These are phyloP conservation scores for Drosophila sp. DNA, from an alignment of 1,140 invertebrate species.

Conservation along the genomic window DNA sequence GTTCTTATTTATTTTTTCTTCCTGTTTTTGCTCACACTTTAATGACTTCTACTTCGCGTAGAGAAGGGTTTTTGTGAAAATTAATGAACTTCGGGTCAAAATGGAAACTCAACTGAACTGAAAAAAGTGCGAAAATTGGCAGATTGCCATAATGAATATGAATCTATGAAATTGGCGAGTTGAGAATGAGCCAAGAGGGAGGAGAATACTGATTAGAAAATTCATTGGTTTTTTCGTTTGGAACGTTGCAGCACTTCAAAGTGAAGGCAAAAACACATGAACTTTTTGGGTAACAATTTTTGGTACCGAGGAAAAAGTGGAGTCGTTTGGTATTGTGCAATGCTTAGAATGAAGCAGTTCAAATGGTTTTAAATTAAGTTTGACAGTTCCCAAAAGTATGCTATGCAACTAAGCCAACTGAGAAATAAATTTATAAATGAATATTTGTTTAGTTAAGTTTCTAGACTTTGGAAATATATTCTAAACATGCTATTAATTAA, in stretches of 20 bases:
- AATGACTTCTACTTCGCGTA: constrained; percentile 13
- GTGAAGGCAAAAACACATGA: neutral
- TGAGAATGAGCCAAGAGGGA: neutral
- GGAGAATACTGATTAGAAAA: neutral
- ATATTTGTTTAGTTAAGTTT: too few species aligned
- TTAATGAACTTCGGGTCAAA: constrained; percentile 14
- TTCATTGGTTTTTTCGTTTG: neutral
- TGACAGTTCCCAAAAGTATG: too few species aligned
- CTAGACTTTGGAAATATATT: too few species aligned
- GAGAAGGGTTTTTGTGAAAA: constrained; percentile 14
- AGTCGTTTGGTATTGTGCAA: too few species aligned
- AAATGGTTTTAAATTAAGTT: too few species aligned
- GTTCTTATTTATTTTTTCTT: neutral
- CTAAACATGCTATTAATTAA: too few species aligned
- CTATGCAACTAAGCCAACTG: too few species aligned
- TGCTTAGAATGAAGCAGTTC: too few species aligned
- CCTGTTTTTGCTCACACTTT: neutral
- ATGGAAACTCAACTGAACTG: neutral
- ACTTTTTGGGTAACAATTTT: too few species aligned
- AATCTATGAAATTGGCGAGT: constrained; percentile 14
- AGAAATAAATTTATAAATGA: too few species aligned
- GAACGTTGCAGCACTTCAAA: neutral
- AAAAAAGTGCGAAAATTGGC: constrained; percentile 34
- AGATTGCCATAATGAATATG: constrained; percentile 44
- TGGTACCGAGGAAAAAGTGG: too few species aligned